phyloP scores from a whole-genome alignment of 2,888 invertebrate species.

The Baccha elongata region DNA sequence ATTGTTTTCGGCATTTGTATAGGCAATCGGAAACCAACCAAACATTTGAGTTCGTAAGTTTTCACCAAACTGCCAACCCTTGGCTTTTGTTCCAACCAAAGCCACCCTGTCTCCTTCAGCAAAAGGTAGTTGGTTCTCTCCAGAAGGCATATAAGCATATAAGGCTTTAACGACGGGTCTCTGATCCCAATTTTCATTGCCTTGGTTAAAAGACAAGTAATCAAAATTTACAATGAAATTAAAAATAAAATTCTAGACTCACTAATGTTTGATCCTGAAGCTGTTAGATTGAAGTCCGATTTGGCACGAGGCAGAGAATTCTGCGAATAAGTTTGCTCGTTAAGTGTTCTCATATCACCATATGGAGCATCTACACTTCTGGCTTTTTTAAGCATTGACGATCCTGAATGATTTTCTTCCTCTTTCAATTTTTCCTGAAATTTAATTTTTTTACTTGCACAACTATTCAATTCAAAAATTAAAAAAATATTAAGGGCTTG shows the following conservation, averaged over 20 bases:
- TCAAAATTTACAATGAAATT: neutral
- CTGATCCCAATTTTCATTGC: conserved; percentile 84
- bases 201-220: conserved; percentile 63
- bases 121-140: conserved; percentile 96
- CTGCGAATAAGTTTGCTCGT: conserved; percentile 84
- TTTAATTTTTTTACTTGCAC: no score
- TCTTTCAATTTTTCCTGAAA: conserved; percentile 81
- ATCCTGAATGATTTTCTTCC: conserved; percentile 87
- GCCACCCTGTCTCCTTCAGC: conserved; percentile 95
- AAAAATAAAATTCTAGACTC: neutral
- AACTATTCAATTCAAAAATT: no score
- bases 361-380: conserved; percentile 95
- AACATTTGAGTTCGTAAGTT: conserved; percentile 94
- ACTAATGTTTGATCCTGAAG: conserved; percentile 77
- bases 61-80: conserved; percentile 99
- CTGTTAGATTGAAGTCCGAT: conserved; percentile 93
- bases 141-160: conserved; percentile 93
- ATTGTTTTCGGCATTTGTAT: conserved; percentile 88
- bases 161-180: conserved; percentile 92
- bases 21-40: conserved; percentile 98
- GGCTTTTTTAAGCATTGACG: conserved; percentile 92
- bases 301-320: conserved; percentile 88
- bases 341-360: conserved; percentile 88
- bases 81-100: conserved; percentile 93
- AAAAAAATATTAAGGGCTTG: no score